A percentile compares a stretch with the other conserved stretches of the same genome.
Evolutionary conservation across 2,113 vertebrate genomes (phyloP).

Genomic region (Oreochromis aureus): DNA sequence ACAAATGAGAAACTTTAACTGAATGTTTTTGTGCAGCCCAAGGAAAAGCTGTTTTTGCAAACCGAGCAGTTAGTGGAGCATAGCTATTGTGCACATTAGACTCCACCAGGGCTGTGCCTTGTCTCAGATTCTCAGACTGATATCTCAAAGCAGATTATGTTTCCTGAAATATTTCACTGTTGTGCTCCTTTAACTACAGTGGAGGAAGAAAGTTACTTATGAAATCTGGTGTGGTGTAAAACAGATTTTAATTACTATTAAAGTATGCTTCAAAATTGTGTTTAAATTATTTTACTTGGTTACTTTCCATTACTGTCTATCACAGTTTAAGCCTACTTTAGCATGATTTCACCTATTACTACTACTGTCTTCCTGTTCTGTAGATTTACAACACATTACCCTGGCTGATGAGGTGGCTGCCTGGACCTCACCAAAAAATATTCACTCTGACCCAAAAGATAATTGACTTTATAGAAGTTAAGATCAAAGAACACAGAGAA

Average conservation of each 20-base stretch:
- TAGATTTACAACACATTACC: constrained; percentile 73
- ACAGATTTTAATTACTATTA: not conserved
- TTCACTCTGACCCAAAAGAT: constrained; percentile 13
- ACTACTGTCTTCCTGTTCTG: not conserved
- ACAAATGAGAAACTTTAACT: not conserved
- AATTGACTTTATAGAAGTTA: constrained; percentile 24
- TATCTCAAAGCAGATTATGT: not conserved
- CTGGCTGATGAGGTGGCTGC: constrained; percentile 64
- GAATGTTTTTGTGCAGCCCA: not conserved
- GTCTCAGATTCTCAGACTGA: not conserved
- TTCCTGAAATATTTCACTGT: not conserved
- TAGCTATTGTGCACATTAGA: not conserved
- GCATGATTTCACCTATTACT: not conserved
- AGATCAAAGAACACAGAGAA: constrained; percentile 64
- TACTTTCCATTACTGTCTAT: not conserved
- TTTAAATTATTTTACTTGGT: not conserved
- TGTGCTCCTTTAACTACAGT: not conserved
- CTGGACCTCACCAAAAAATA: constrained; percentile 72
- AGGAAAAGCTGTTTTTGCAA: not conserved
- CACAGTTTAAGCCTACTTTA: not conserved
- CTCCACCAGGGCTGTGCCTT: not conserved
- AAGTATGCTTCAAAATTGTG: not conserved
- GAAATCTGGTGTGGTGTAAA: not conserved
- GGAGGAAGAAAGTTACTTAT: not conserved
- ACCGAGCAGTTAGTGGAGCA: not conserved